Conservation (phyloP, 2,797 vertebrate genomes). For the Balearica regulorum region DNA sequence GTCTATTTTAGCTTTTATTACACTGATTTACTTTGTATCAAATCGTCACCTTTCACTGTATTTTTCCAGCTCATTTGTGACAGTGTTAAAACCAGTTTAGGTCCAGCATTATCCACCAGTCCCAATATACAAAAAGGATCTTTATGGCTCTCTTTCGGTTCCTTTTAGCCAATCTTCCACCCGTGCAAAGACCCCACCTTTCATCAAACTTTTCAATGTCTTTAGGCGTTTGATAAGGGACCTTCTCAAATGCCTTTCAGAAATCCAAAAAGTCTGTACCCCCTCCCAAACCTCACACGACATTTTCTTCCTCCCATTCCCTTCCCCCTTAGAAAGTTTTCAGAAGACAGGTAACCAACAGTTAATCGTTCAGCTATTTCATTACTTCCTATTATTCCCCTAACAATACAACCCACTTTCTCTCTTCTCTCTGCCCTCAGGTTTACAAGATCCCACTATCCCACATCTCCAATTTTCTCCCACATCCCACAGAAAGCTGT, state of each 20-base stretch:
- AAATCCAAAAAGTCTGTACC: too few relatives aligned
- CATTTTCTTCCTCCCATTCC: neutral
- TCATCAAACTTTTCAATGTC: neutral
- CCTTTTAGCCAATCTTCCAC: neutral
- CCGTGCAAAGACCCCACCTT: neutral
- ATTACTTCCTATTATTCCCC: neutral
- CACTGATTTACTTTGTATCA: neutral
- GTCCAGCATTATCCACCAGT: neutral
- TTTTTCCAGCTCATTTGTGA: neutral
- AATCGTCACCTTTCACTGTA: neutral
- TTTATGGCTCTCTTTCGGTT: neutral
- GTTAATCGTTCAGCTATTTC: neutral
- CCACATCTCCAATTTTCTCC: neutral
- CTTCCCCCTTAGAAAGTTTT: neutral
- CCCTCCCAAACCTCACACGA: neutral
- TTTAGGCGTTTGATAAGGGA: too few relatives aligned
- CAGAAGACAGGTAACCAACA: neutral
- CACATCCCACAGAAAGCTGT: neutral
- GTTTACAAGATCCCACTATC: neutral
- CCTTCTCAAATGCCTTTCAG: too few relatives aligned
- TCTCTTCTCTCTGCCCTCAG: neutral
- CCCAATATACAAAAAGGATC: neutral
- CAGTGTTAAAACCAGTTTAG: neutral
- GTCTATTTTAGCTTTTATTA: neutral
- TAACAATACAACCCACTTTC: accelerated